phyloP scores from a whole-genome alignment of 53 echinoderm and acorn worm species.

The Astropecten irregularis region DNA sequence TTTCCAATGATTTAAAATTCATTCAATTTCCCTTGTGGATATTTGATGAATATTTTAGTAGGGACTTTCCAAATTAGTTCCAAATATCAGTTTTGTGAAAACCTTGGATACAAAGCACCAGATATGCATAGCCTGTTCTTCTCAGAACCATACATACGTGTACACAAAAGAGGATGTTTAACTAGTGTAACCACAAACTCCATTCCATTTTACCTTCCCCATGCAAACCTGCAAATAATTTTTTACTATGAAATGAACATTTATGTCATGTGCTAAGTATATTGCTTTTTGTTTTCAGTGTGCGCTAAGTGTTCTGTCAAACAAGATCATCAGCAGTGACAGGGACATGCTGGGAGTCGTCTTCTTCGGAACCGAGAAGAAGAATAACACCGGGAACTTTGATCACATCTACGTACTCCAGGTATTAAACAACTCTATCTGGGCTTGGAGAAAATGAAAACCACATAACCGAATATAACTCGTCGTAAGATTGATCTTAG shows the following conservation, averaged over 20 bases:
- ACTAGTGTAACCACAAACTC: no score
- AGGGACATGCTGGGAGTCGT: slow-evolving; percentile 88
- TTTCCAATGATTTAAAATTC: not conserved
- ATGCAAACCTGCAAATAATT: not conserved
- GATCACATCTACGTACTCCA: slow-evolving; percentile 87
- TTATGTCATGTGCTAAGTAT: not conserved
- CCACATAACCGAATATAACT: not conserved
- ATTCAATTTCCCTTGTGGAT: not conserved
- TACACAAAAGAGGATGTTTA: no score
- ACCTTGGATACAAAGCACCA: no score
- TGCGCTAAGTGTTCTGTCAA: slow-evolving; percentile 86
- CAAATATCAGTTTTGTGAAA: no score
- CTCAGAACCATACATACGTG: no score
- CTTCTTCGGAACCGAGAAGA: slow-evolving; percentile 87
- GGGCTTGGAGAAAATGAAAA: not conserved
- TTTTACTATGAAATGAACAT: not conserved
- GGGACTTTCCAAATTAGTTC: no score
- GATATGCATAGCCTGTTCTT: no score
- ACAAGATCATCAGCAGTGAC: slow-evolving; percentile 98
- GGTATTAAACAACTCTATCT: slow-evolving; percentile 39
- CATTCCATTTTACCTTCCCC: no score
- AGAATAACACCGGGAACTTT: slow-evolving; percentile 84
- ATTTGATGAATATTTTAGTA: no score
- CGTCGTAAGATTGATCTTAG: no score
- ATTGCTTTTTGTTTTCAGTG: slow-evolving; percentile 67